Conservation (phyloP, 2,113 vertebrate genomes). For the Mormyrus iriodes region DNA sequence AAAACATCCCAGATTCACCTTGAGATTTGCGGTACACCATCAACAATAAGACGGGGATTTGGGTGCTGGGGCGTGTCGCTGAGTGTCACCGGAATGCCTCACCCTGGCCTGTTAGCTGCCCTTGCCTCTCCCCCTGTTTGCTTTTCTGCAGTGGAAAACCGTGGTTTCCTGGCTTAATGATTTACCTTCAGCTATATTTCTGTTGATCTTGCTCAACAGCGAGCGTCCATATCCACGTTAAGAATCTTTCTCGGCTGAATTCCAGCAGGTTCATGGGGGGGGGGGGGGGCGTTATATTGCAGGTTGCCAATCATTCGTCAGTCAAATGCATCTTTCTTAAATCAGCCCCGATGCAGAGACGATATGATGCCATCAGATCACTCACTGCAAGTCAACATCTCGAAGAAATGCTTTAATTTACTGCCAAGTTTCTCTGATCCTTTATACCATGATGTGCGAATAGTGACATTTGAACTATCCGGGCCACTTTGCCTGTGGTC, state of each 20-base stretch:
- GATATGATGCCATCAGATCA: neutral
- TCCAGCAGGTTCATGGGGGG: neutral
- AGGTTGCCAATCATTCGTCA: neutral
- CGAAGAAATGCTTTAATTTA: neutral
- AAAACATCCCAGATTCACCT: neutral
- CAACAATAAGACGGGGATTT: neutral
- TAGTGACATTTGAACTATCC: neutral
- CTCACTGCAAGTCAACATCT: neutral
- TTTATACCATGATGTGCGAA: neutral
- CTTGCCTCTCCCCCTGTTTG: neutral
- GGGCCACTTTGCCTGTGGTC: neutral
- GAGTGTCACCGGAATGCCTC: neutral
- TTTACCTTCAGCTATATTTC: constrained; percentile 21
- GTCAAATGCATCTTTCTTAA: neutral
- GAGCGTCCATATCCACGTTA: neutral
- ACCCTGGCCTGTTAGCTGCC: neutral
- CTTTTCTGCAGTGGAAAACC: neutral
- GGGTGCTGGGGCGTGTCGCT: neutral
- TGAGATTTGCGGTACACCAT: neutral
- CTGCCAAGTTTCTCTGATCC: neutral
- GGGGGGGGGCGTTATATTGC: neutral
- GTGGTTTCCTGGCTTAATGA: constrained; percentile 14
- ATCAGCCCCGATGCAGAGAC: neutral
- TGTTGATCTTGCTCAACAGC: constrained; percentile 21
- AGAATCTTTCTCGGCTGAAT: constrained; percentile 12